phyloP scores from a whole-genome alignment of 1,140 invertebrate species.

The Oncopeltus fasciatus region DNA sequence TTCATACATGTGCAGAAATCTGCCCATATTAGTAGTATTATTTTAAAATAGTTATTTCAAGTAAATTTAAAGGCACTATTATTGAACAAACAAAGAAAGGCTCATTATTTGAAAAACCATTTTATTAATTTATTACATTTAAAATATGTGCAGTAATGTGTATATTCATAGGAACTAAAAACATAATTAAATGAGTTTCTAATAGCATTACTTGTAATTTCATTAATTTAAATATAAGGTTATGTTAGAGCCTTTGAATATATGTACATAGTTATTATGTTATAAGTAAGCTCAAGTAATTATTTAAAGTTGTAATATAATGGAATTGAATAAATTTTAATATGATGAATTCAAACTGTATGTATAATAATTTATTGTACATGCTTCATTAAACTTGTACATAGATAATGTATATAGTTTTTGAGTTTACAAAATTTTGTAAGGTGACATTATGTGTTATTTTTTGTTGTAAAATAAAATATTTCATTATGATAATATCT shows the following conservation, averaged over 20 bases:
- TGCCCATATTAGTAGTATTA: background rate
- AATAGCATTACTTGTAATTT: background rate
- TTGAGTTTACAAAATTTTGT: too few species aligned
- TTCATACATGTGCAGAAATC: background rate
- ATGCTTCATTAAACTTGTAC: background rate
- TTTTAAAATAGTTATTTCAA: background rate
- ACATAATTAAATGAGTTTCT: background rate
- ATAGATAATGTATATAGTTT: background rate
- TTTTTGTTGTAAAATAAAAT: too few species aligned
- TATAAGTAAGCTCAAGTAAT: slow-evolving; percentile 7
- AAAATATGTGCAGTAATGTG: background rate
- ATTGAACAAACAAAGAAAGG: background rate
- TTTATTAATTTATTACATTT: background rate
- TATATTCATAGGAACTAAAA: background rate
- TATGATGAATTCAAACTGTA: background rate
- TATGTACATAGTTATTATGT: background rate
- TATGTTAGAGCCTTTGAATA: background rate
- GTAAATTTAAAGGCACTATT: background rate
- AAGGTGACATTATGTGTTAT: too few species aligned
- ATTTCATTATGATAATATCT: too few species aligned
- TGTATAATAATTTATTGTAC: background rate
- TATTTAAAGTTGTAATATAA: slow-evolving; percentile 10
- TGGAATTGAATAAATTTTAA: slow-evolving; percentile 12
- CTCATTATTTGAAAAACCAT: background rate
- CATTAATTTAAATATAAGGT: background rate